phyloP scores from a whole-genome alignment of 2,113 vertebrate species.

The Ovibos moschatus region DNA sequence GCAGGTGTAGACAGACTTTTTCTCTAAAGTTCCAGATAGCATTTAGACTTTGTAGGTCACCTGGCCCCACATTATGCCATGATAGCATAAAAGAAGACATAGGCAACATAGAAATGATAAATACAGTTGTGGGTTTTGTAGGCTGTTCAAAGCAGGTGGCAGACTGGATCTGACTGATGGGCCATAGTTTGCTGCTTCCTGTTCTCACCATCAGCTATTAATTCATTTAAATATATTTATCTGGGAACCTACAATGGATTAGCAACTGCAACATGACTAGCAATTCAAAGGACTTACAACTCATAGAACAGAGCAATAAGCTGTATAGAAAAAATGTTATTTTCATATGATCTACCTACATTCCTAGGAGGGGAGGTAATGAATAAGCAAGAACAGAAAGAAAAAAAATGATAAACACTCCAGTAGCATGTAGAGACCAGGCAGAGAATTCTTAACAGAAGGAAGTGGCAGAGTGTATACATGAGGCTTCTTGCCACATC shows the following conservation, averaged over 20 bases:
- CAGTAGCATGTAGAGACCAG: fast-evolving
- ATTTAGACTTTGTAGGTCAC: not conserved
- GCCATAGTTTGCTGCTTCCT: not conserved
- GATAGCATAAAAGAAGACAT: not conserved
- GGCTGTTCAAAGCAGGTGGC: not conserved
- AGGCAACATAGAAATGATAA: not conserved
- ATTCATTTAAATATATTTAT: not conserved
- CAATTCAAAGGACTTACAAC: not conserved
- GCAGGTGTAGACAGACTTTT: not conserved
- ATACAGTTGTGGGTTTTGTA: no score
- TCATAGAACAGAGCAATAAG: not conserved
- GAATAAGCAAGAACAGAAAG: not conserved
- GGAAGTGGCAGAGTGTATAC: no score
- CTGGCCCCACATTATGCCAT: not conserved
- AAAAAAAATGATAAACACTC: not conserved
- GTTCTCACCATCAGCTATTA: not conserved
- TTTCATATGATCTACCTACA: not conserved
- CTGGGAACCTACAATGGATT: not conserved
- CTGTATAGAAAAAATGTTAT: not conserved
- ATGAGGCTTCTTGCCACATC: not conserved
- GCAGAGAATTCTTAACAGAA: not conserved
- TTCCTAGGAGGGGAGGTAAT: not conserved
- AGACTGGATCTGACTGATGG: not conserved
- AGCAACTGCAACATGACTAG: not conserved
- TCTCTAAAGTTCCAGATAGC: not conserved